Base-by-base conservation (phyloP, 2,888 invertebrate species). In the Ectemnius lituratus region DNA sequence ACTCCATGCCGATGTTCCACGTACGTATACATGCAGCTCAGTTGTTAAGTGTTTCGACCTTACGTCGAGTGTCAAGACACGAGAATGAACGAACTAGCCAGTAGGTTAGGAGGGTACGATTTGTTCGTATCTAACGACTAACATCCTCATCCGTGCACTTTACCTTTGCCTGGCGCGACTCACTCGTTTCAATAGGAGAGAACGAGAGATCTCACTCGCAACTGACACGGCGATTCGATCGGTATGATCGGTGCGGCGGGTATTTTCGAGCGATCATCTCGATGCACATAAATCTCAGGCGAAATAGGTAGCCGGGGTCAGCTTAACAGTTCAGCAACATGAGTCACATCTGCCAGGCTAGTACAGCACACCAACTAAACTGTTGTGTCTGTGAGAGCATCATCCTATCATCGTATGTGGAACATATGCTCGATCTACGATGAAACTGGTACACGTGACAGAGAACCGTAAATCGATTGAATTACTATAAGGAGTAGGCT, bases 41-140 rank as follows among this genome's bases (percentile, higher is more conserved):
- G 73, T 58, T 70, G 77, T 79, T 80, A 81, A 77, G 81, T 82
- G 82, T 81, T 83, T 82, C 75, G 81, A 82, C 82, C 82, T 82
- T 82, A 82, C 64, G 74, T 64, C 73, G 62, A 82, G 69, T 64
- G 70, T 76, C 73, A 82, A 82, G 82, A 82, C 37, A 37, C 70
- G 70, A 16, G 67, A 80, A 73, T 60, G 75, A 52, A 64, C 52
- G 60, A 60, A 46, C 62, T 16, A 72, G 67, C 20, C 74, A 76
- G 66, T 75, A 57, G 81, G 79, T 82, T 80, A 82, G 79, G 80
- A 76, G 73, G 75, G 72, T 84, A 76, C 76, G 83, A 80, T 80
- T 83, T 84, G 82, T 76, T 77, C 83, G 72, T 67, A 74, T 66
- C 76, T 84, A 83, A 84, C 80, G 67, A 84, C 78, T 72, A 62